Evolutionary conservation across 2,797 vertebrate genomes (phyloP).

Genomic region (Mycteria americana): DNA sequence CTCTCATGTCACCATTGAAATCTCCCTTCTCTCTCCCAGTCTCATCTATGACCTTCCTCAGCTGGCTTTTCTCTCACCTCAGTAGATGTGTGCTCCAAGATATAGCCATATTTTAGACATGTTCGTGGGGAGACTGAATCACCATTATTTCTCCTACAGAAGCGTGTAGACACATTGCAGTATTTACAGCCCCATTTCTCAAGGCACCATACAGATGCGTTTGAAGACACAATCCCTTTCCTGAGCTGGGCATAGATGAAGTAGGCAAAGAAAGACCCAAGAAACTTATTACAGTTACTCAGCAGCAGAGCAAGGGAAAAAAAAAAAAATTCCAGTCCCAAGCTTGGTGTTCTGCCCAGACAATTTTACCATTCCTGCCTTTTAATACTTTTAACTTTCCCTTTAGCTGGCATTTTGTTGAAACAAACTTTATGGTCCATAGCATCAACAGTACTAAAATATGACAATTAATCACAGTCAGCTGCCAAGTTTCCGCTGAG

Average conservation of each 20-base stretch:
- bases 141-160: not conserved
- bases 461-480: constrained; percentile 29
- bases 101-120: not conserved
- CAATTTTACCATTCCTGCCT: not conserved
- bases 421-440: constrained; percentile 23
- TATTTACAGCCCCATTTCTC: not conserved
- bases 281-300: not conserved
- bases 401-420: constrained; percentile 17
- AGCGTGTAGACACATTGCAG: not conserved
- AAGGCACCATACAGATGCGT: not conserved
- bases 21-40: not conserved
- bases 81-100: rapidly evolving
- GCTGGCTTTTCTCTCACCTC: not conserved
- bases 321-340: not conserved
- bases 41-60: not conserved
- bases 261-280: not conserved
- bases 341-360: constrained; percentile 1
- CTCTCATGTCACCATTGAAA: not conserved
- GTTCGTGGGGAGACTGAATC: not conserved
- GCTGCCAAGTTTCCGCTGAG: not conserved
- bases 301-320: not conserved
- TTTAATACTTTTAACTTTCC: not conserved
- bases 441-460: not conserved
- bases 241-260: not conserved
- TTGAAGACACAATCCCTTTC: not conserved